Base-by-base conservation (phyloP, 2,797 vertebrate species). In the Diplodus sargus region DNA sequence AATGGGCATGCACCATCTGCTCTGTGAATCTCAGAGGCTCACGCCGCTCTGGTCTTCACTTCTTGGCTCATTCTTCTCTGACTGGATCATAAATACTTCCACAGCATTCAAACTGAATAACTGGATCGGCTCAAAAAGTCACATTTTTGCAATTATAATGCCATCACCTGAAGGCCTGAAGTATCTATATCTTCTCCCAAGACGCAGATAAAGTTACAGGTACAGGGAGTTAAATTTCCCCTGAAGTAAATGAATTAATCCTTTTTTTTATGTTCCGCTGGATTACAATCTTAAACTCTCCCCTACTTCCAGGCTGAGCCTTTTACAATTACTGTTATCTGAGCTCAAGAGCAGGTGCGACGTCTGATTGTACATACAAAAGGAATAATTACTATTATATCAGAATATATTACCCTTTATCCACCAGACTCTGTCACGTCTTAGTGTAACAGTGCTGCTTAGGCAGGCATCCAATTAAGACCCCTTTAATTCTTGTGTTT, bases 1-100 rank as follows among this genome's bases (percentile, higher is more conserved):
- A 62, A 67, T 80, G 70, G 30, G 30, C 70, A 70, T 68, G 61
- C 72, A 56, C 84, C 82, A 88, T 88, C 80, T 86, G 82, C 57
- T 72, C 45, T 56, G 58, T 70, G 39, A 49, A 71, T 74, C 68
- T 56, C 69, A 70, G 58, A 59, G 23, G 54, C 69, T 69, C 67
- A 51, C 54, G 63, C n/a, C 67, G 52, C 54, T 75, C 51, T 68
- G 23, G 14, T 73, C 23, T 49, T 23, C 5, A 59, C 71, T 57
- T 23, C 65, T 74, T 54, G 18, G 17, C 65, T 74, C 12, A 59
- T 74, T 64, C 0, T 43, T 70, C 45, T n/a, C 22, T 52, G 54
- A 25, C 72, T 67, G 8, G 14, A 15, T 69, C 22, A 49, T 56
- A 10, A 67, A 57, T 56, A n/a, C 17, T 58, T 58, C 56, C 16